Evolutionary conservation across 2,113 vertebrate species (phyloP).

Genomic region (Catagonus wagneri): DNA sequence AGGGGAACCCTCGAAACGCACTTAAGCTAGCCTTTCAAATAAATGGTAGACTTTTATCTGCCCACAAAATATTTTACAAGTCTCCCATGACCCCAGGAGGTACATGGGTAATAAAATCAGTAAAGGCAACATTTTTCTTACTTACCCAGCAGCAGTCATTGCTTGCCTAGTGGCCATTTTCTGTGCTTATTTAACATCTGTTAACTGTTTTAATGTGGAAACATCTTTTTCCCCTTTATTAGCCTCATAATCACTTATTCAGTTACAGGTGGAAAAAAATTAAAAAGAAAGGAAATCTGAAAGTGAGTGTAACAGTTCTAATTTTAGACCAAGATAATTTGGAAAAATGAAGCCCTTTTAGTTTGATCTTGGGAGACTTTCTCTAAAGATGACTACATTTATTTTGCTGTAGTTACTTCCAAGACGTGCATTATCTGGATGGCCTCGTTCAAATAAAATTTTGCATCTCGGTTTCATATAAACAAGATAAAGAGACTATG

Average conservation of each 20-base stretch:
- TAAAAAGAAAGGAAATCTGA: neutral
- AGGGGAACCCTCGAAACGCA: conserved; percentile 8
- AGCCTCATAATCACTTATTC: conserved; percentile 68
- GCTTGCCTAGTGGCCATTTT: conserved; percentile 59
- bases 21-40: conserved; percentile 65
- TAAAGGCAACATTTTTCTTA: conserved; percentile 74
- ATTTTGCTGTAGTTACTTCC: neutral
- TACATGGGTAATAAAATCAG: conserved; percentile 76
- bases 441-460: conserved; percentile 43
- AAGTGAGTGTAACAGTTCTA: conserved; percentile 2
- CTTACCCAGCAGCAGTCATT: conserved; percentile 34
- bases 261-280: conserved; percentile 62
- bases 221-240: conserved; percentile 57
- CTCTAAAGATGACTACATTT: conserved; percentile 4
- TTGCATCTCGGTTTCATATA: neutral
- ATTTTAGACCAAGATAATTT: conserved; percentile 33
- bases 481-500: neutral
- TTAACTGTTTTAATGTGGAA: conserved; percentile 76
- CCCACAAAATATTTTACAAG: conserved; percentile 73
- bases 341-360: conserved; percentile 41
- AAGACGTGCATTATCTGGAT: neutral
- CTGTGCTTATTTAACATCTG: conserved; percentile 70
- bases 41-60: conserved; percentile 73
- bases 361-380: conserved; percentile 8
- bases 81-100: conserved; percentile 60